phyloP scores from a whole-genome alignment of 1,140 invertebrate genomes.

The Drosophila arawakana region DNA sequence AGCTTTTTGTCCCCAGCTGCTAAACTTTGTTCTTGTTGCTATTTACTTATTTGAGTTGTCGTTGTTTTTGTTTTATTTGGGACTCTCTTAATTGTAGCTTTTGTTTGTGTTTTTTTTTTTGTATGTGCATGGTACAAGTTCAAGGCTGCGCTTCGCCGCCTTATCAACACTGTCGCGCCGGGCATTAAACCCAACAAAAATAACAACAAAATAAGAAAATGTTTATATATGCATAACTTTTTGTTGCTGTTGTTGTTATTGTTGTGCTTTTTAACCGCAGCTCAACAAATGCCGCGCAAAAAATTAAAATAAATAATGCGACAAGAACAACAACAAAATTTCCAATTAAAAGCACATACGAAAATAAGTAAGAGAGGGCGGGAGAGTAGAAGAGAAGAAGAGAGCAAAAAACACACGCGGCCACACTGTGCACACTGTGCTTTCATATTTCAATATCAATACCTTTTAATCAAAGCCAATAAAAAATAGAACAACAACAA shows the following conservation, averaged over 20 bases:
- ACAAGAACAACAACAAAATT: constrained; percentile 35
- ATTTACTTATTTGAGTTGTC: constrained; percentile 62
- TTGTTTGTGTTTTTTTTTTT: constrained; percentile 14
- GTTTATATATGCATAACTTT: constrained; percentile 15
- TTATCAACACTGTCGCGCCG: constrained; percentile 60
- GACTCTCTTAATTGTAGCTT: no score
- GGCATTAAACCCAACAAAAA: constrained; percentile 58
- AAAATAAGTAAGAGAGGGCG: constrained; percentile 1
- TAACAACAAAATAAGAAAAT: constrained; percentile 35
- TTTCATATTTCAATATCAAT: constrained; percentile 23
- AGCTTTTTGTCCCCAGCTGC: constrained; percentile 54
- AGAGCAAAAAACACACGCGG: constrained; percentile 31
- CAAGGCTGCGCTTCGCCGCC: constrained; percentile 66
- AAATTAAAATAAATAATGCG: constrained; percentile 64
- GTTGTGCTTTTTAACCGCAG: constrained; percentile 27
- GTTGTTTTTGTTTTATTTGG: constrained; percentile 18
- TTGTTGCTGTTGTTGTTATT: neutral
- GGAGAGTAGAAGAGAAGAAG: no score
- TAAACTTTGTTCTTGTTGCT: constrained; percentile 41
- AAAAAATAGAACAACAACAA: constrained; percentile 6
- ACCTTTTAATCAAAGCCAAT: constrained; percentile 26
- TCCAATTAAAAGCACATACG: constrained; percentile 49
- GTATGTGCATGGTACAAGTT: constrained; percentile 56
- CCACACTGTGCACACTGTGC: constrained; percentile 2
- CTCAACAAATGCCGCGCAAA: constrained; percentile 47